Base-by-base conservation (phyloP, 2,888 invertebrate species). In the Cantharis rustica region DNA sequence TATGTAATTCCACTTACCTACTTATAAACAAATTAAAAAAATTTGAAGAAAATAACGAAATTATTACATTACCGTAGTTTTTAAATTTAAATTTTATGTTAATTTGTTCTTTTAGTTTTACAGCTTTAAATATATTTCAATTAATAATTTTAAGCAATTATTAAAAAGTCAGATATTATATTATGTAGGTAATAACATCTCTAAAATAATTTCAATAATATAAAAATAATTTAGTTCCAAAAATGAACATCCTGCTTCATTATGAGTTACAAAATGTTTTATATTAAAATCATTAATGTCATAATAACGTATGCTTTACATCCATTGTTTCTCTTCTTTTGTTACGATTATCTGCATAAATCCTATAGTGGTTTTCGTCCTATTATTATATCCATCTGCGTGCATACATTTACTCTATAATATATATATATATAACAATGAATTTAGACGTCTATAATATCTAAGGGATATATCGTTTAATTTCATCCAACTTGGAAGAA, bases 291-390 rank as follows among this genome's bases (percentile, higher is more conserved):
- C 68, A 71, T 75, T 75, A 75, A 68, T 61, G 63, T 73, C 66
- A 31, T 71, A 74, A 69, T 74, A 71, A 75, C 77, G 77, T 72
- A 77, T 77, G 72, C 70, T 79, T 78, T 81, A 80, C 77, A 79
- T 76, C 81, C 76, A 83, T 83, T 82, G 83, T 83, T 82, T 83
- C 80, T 80, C 82, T 84, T 82, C 84, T 83, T 84, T 84, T 83
- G 83, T 83, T 81, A 81, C 82, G 82, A 84, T 83, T 83, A 83
- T 84, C 83, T 83, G 81, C 83, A 82, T 83, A 83, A 83, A 83
- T 83, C 83, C 83, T 80, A 82, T 81, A 80, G 81, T 75, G 82
- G 80, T 82, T 78, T 83, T 82, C 83, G 82, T 84, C 83, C 83
- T 82, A 84, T 83, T 84, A 83, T 84, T 83, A 84, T 83, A 83